These are phyloP conservation scores for Nerophis lumbriciformis DNA, from an alignment of 2,113 vertebrate genomes.

Conservation along the genomic window DNA sequence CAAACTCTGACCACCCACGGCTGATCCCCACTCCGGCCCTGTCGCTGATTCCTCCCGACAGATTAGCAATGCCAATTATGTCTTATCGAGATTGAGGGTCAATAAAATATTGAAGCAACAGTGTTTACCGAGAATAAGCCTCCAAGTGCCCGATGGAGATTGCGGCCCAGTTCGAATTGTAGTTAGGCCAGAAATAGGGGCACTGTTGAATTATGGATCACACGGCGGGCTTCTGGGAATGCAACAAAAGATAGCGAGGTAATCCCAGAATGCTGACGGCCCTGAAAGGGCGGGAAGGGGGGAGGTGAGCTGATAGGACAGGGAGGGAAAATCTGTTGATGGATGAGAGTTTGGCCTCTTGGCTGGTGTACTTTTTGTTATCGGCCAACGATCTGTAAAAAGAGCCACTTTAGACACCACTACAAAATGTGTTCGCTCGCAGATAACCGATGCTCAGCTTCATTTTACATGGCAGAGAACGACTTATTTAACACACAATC, in stretches of 20 bases:
- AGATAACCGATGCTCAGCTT: constrained; percentile 19
- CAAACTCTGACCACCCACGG: constrained; percentile 38
- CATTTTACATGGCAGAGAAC: constrained; percentile 16
- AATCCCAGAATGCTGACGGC: constrained; percentile 61
- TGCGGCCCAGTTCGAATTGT: constrained; percentile 63
- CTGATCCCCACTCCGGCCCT: constrained; percentile 23
- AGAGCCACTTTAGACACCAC: constrained; percentile 17
- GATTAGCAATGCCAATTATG: constrained; percentile 67
- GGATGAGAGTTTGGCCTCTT: constrained; percentile 40
- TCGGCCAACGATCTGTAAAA: constrained; percentile 23
- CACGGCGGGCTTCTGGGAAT: constrained; percentile 52
- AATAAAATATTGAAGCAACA: constrained; percentile 69
- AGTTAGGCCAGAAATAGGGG: constrained; percentile 57
- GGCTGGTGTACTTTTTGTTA: constrained; percentile 29
- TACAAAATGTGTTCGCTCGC: constrained; percentile 9
- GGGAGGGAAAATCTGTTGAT: constrained; percentile 32
- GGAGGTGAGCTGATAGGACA: constrained; percentile 45
- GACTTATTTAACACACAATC: constrained; percentile 38
- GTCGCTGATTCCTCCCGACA: constrained; percentile 39
- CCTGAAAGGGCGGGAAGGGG: constrained; percentile 31
- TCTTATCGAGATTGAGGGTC: constrained; percentile 63
- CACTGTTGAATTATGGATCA: constrained; percentile 68
- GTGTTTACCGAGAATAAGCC: constrained; percentile 66
- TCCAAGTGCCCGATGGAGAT: constrained; percentile 63
- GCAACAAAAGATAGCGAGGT: constrained; percentile 62